A percentile compares a stretch with the other conserved stretches of the same genome.
Evolutionary conservation across 1,140 invertebrate genomes (phyloP).

Genomic region (Hydropsyche tenuis): DNA sequence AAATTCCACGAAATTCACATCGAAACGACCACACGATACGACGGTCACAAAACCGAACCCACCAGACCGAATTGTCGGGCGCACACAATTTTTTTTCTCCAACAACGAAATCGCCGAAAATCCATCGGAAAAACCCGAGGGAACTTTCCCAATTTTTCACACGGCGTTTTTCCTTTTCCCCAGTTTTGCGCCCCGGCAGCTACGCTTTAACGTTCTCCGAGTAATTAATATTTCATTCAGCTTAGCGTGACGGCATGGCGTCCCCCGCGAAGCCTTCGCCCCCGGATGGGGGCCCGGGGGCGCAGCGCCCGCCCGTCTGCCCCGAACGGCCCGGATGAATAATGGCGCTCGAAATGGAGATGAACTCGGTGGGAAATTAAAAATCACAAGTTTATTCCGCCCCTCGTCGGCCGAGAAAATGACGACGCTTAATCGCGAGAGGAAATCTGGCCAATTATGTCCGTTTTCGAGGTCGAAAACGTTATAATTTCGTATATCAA

Average conservation of each 20-base stretch:
- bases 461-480: no score
- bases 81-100: no score
- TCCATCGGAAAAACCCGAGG: no score
- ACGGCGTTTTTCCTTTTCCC: slow-evolving; percentile 29
- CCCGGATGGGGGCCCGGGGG: not conserved
- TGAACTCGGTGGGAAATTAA: slow-evolving; percentile 46
- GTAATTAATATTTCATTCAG: slow-evolving; percentile 50
- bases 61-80: no score
- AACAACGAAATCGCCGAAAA: no score
- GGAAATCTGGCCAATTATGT: slow-evolving; percentile 33
- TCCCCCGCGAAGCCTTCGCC: slow-evolving; percentile 27
- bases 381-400: slow-evolving; percentile 43
- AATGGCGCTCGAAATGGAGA: slow-evolving; percentile 48
- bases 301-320: not conserved
- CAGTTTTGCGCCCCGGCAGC: slow-evolving; percentile 41
- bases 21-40: no score
- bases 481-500: no score
- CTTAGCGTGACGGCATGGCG: slow-evolving; percentile 38
- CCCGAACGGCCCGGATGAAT: slow-evolving; percentile 36
- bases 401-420: slow-evolving; percentile 32
- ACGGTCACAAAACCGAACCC: no score
- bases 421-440: slow-evolving; percentile 34
- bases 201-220: slow-evolving; percentile 40
- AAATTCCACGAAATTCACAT: no score
- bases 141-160: slow-evolving; percentile 35